These are phyloP conservation scores for Tetrao urogallus DNA, from an alignment of 2,113 vertebrate genomes.

Conservation along the genomic window DNA sequence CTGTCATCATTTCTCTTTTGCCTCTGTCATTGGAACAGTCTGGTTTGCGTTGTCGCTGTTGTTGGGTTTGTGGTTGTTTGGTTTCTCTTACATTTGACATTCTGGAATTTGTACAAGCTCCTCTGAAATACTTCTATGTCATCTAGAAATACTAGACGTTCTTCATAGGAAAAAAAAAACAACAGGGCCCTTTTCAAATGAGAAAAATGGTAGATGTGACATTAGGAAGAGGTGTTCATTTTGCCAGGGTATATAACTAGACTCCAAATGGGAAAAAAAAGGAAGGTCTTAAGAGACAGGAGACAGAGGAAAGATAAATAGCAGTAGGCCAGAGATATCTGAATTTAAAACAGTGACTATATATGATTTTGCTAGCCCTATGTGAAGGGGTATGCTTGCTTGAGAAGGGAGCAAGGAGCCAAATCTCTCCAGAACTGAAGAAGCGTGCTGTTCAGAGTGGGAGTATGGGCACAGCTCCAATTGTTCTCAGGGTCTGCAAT, in stretches of 20 bases:
- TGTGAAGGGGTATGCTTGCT: neutral
- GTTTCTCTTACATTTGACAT: neutral
- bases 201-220: neutral
- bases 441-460: neutral
- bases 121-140: neutral
- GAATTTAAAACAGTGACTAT: neutral
- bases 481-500: neutral
- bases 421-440: neutral
- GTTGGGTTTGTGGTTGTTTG: neutral
- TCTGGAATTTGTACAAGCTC: neutral
- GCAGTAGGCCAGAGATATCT: fast-evolving
- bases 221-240: neutral
- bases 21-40: neutral
- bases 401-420: neutral
- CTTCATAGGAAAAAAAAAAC: neutral
- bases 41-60: neutral
- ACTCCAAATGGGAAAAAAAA: neutral
- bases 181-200: neutral
- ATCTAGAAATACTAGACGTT: neutral
- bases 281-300: neutral
- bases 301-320: neutral
- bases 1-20: neutral
- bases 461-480: fast-evolving
- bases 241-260: neutral
- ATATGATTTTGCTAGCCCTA: neutral